Evolutionary conservation across 2,113 vertebrate genomes (phyloP).

Genomic region (Aspidoscelis tigris): DNA sequence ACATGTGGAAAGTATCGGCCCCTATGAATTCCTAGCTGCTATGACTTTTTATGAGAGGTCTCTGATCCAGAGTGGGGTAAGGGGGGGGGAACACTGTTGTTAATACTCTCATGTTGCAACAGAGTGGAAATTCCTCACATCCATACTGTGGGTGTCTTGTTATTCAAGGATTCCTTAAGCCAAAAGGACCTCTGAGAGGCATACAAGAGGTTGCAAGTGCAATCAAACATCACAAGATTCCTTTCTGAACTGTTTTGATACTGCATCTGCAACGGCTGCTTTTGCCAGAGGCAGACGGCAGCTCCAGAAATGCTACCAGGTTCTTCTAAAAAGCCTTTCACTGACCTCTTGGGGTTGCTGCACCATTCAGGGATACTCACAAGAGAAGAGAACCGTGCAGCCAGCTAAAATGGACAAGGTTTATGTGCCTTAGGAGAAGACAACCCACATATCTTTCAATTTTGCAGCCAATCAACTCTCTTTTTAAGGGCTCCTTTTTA

Average conservation of each 20-base stretch:
- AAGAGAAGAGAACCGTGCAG: constrained; percentile 50
- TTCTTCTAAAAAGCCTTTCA: constrained; percentile 69
- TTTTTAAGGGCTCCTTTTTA: constrained; percentile 25
- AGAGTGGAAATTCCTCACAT: background rate
- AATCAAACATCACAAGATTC: background rate
- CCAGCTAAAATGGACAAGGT: constrained; percentile 47
- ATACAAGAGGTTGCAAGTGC: rapidly evolving
- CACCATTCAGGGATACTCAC: constrained; percentile 80
- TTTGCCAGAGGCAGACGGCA: constrained; percentile 26
- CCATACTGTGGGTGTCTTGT: too few relatives aligned
- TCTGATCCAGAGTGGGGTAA: too few relatives aligned
- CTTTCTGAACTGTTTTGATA: background rate
- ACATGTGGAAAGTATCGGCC: too few relatives aligned
- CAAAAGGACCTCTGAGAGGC: too few relatives aligned
- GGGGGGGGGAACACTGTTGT: too few relatives aligned
- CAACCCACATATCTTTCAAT: constrained; percentile 43
- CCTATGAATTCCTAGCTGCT: too few relatives aligned
- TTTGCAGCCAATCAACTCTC: constrained; percentile 58
- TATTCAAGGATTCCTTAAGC: too few relatives aligned
- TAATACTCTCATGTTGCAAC: background rate
- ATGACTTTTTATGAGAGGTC: background rate
- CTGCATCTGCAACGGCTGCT: constrained; percentile 1
- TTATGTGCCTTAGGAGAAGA: constrained; percentile 79
- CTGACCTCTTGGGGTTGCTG: constrained; percentile 66
- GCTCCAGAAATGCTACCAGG: constrained; percentile 57